phyloP scores from a whole-genome alignment of 2,888 invertebrate species.

The Conistra vaccinii region DNA sequence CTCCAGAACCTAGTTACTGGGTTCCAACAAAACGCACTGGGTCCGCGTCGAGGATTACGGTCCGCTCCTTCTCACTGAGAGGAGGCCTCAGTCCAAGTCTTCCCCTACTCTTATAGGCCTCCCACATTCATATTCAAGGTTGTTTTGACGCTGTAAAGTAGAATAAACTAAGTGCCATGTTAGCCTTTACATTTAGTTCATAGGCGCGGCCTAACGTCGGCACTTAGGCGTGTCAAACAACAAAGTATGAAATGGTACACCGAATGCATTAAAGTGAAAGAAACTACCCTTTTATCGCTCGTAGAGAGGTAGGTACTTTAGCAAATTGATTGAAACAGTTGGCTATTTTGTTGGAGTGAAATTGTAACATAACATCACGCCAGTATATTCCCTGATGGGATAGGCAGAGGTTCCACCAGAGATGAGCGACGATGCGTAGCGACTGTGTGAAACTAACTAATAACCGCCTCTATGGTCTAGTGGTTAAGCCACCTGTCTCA shows the following conservation, averaged over 20 bases:
- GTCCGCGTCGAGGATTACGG: background rate
- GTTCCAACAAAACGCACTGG: background rate
- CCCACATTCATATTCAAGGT: background rate
- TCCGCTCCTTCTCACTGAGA: background rate
- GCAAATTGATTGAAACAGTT: conserved; percentile 6
- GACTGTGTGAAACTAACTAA: no score
- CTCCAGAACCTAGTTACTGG: background rate
- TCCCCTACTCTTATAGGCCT: background rate
- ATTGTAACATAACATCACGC: background rate
- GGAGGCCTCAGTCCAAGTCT: background rate
- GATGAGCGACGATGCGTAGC: no score
- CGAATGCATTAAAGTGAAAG: conserved; percentile 8
- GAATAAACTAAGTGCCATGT: background rate
- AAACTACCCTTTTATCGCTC: background rate
- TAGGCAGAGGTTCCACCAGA: background rate
- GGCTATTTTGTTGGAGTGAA: background rate
- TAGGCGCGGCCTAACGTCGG: conserved; percentile 1
- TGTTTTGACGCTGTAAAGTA: background rate
- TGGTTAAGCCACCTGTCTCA: no score
- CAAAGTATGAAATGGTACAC: conserved; percentile 20
- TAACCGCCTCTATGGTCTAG: no score
- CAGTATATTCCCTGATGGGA: background rate
- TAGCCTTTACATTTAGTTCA: conserved; percentile 21
- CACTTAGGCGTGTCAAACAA: conserved; percentile 16
- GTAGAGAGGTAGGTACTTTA: background rate